Evolutionary conservation across 2,113 vertebrate genomes (phyloP), one percentile per base, ranked within the genome.

Genomic region (Xenus cinereus): DNA sequence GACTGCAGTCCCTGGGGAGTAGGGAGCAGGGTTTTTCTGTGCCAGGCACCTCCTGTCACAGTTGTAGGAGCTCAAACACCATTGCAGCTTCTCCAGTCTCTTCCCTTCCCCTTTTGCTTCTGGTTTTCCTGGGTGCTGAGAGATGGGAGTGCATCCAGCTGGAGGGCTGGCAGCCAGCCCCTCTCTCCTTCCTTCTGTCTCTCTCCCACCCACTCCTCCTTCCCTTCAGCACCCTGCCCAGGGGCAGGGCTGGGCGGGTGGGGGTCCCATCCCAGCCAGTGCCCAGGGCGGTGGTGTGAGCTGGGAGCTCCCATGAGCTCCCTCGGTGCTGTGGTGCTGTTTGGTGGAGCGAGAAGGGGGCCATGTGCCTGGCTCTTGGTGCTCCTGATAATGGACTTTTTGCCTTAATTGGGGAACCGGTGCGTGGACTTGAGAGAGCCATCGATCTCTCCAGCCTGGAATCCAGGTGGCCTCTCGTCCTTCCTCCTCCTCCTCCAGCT

Each of bases 401-500:
- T 96, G 78, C 87, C 94, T 95, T 74, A 95, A 96, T 84, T 81
- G 89, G 90, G 90, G 75, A 96, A 83, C 87, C 83, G 12, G 94
- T 95, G 92, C 0, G 26, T 30, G 89, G 92, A 96, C 94, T 92
- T 95, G 69, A 95, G 93, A 96, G 96, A 48, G 96, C 97, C 82
- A 95, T 97, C 90, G 60, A 96, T 95, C 95, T 90, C 94, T 97
- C 95, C 75, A 12, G 94, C 98, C 98, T 90, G 97, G 90, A 94
- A 94, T 90, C 94, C 98, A 98, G 98, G 97, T 97, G 98, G 97
- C 97, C 96, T 97, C 97, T 96, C 56, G 82, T 96, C 89, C 97
- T 79, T 96, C 84, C 78, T 78, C 73, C 76, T 90, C 94, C 91
- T 96, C 97, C 87, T 91, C 95, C 89, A 94, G 94, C 88, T 85